phyloP scores from a whole-genome alignment of 2,888 invertebrate species.

The Rhynchonema sp. region DNA sequence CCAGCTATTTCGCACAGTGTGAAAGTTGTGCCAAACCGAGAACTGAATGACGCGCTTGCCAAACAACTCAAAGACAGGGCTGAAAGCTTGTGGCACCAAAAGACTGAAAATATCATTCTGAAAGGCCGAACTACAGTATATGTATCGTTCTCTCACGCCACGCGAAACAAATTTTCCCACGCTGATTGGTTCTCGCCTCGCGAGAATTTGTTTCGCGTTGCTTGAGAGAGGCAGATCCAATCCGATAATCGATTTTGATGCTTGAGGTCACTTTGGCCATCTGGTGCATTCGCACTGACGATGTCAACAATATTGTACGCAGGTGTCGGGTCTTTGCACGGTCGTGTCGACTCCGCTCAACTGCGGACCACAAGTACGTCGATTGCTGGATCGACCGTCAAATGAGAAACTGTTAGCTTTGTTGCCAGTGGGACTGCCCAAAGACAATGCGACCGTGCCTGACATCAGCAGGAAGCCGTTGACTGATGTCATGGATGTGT shows the following conservation, averaged over 20 bases:
- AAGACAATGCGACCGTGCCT: constrained; percentile 54
- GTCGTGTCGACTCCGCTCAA: constrained; percentile 75
- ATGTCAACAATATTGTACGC: too few species aligned
- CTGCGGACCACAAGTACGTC: constrained; percentile 58
- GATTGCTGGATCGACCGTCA: constrained; percentile 51
- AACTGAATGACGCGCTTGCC: too few species aligned
- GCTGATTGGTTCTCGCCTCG: too few species aligned
- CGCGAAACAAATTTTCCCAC: too few species aligned
- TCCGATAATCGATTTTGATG: background rate
- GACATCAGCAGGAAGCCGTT: constrained; percentile 51
- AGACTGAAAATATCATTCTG: too few species aligned
- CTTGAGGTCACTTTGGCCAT: background rate
- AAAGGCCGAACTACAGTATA: constrained; percentile 73
- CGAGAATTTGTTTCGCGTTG: background rate
- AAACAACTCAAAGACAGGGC: too few species aligned
- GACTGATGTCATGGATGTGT: constrained; percentile 44
- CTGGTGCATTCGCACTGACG: too few species aligned
- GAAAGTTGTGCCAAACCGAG: too few species aligned
- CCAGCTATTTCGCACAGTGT: too few species aligned
- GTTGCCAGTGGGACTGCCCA: constrained; percentile 65
- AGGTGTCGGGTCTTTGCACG: constrained; percentile 66
- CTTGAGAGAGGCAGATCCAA: background rate
- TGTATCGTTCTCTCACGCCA: constrained; percentile 37
- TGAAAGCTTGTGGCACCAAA: too few species aligned
- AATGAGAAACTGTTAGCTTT: constrained; percentile 57